Evolutionary conservation across 1,140 invertebrate genomes (phyloP).

Genomic region (Parapsyche elsis): DNA sequence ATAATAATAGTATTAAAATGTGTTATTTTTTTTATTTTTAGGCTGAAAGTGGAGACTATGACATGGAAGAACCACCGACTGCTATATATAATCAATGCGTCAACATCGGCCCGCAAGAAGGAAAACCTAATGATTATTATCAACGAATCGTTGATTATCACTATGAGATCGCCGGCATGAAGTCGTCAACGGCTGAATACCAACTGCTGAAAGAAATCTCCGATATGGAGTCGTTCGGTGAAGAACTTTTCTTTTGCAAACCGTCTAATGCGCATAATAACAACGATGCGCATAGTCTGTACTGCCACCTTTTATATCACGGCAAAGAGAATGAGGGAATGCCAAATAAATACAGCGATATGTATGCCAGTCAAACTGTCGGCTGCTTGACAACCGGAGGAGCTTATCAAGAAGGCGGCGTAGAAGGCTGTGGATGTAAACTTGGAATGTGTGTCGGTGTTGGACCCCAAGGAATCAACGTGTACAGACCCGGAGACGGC

Average conservation of each 20-base stretch:
- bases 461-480: constrained; percentile 83
- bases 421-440: constrained; percentile 63
- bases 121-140: constrained; percentile 73
- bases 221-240: constrained; percentile 81
- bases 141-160: constrained; percentile 74
- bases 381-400: constrained; percentile 62
- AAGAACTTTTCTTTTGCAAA: constrained; percentile 84
- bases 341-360: constrained; percentile 63
- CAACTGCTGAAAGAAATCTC: constrained; percentile 84
- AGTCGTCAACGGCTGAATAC: constrained; percentile 76
- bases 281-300: constrained; percentile 65
- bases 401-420: constrained; percentile 58
- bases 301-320: constrained; percentile 65
- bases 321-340: constrained; percentile 61
- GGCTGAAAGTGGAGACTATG: constrained; percentile 78
- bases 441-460: constrained; percentile 74
- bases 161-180: constrained; percentile 65
- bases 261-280: constrained; percentile 61
- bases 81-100: constrained; percentile 73
- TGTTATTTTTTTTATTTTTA: constrained; percentile 59
- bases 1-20: not conserved
- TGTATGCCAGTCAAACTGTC: constrained; percentile 65
- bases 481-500: constrained; percentile 70
- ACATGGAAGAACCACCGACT: constrained; percentile 69
- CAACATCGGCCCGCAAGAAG: constrained; percentile 70